Conservation (phyloP, 2,888 invertebrate species). For the Phaedon cochleariae region DNA sequence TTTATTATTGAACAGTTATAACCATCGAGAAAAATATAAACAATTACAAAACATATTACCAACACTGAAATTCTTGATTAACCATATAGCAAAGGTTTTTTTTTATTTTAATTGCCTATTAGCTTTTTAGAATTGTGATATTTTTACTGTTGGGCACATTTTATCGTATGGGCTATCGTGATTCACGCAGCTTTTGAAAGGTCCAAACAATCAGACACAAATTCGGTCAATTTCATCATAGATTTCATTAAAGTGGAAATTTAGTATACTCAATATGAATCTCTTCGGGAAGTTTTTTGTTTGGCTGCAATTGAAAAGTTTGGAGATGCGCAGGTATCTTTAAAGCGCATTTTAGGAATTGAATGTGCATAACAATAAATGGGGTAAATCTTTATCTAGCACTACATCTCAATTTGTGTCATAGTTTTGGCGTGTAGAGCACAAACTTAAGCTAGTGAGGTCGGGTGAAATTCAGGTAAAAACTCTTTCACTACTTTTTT, state of each 20-base stretch:
- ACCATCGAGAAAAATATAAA: too few species aligned
- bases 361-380: conserved; percentile 40
- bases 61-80: conserved; percentile 8
- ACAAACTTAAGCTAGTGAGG: too few species aligned
- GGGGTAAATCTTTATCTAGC: conserved; percentile 1
- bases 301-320: not conserved
- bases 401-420: not conserved
- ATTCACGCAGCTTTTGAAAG: not conserved
- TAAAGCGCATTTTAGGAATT: conserved; percentile 24
- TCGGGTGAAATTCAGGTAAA: too few species aligned
- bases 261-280: too few species aligned
- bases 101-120: conserved; percentile 34
- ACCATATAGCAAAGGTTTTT: conserved; percentile 27
- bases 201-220: not conserved
- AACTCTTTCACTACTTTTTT: too few species aligned
- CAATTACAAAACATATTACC: not conserved
- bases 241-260: too few species aligned
- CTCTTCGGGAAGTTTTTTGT: not conserved
- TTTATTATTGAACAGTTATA: too few species aligned
- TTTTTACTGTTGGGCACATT: conserved; percentile 33
- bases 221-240: not conserved
- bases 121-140: conserved; percentile 32
- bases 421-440: too few species aligned
- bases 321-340: not conserved
- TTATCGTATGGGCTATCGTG: conserved; percentile 3